Percentiles rank a stretch among this genome's conserved stretches.
Conservation (phyloP, 1,140 invertebrate species). For the Diorhabda sublineata region DNA sequence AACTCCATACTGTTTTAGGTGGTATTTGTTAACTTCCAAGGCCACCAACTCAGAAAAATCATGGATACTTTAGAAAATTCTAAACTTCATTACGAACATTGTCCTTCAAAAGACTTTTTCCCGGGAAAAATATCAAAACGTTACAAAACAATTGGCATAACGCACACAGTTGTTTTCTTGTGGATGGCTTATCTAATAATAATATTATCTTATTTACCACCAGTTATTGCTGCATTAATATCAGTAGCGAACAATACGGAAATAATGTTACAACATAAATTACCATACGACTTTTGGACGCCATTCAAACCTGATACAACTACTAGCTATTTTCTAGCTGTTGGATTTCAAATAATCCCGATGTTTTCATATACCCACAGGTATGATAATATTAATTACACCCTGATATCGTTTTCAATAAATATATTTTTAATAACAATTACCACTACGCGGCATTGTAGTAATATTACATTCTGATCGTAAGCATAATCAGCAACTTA, state of each 20-base stretch:
- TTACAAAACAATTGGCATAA: constrained; percentile 32
- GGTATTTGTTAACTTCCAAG: constrained; percentile 37
- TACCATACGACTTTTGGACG: constrained; percentile 42
- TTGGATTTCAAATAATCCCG: constrained; percentile 27
- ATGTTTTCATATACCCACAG: constrained; percentile 40
- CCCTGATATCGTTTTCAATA: no score
- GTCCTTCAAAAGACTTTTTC: constrained; percentile 23
- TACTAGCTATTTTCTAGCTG: constrained; percentile 32
- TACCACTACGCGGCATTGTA: no score
- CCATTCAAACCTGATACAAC: constrained; percentile 36
- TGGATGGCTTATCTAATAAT: constrained; percentile 36
- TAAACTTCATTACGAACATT: constrained; percentile 32
- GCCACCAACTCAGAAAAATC: constrained; percentile 29
- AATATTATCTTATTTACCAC: constrained; percentile 36
- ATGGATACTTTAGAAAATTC: constrained; percentile 34
- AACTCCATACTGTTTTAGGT: constrained; percentile 9
- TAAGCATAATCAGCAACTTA: no score
- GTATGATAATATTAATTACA: background rate
- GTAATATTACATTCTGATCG: no score
- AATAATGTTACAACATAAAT: constrained; percentile 16
- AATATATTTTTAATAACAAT: no score
- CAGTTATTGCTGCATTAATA: constrained; percentile 22
- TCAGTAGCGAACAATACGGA: constrained; percentile 10
- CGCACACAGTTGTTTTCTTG: constrained; percentile 34
- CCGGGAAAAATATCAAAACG: constrained; percentile 24